phyloP scores from a whole-genome alignment of 2,797 vertebrate species.

The Myotis pilosus region DNA sequence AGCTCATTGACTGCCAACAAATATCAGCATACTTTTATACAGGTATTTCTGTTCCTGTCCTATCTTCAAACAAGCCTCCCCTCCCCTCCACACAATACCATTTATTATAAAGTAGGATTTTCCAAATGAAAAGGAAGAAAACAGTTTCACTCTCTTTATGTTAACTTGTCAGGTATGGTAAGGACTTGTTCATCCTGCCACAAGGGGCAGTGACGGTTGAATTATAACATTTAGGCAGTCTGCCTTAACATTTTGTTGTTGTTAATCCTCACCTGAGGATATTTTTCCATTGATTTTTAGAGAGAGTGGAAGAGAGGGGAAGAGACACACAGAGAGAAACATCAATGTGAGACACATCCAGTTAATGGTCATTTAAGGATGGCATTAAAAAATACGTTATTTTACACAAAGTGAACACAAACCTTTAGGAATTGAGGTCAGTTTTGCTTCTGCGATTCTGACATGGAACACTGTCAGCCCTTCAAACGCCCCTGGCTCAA shows the following conservation, averaged over 20 bases:
- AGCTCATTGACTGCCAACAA: background rate
- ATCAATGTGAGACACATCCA: too few species aligned
- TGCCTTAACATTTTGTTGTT: background rate
- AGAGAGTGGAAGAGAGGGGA: background rate
- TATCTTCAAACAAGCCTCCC: background rate
- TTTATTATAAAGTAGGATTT: background rate
- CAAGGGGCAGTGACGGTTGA: background rate
- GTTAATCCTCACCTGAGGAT: too few species aligned
- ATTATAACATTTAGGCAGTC: background rate
- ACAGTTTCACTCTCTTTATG: background rate
- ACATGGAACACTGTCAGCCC: conserved; percentile 92
- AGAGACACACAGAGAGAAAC: too few species aligned
- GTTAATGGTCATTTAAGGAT: background rate
- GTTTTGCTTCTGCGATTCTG: conserved; percentile 94
- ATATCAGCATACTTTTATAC: background rate
- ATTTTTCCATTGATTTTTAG: background rate
- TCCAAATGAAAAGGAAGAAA: background rate
- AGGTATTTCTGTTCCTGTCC: background rate
- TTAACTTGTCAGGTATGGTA: background rate
- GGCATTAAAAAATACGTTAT: background rate
- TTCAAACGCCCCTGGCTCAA: conserved; percentile 94
- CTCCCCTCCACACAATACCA: background rate
- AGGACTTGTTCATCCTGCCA: background rate
- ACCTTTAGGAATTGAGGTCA: conserved; percentile 97
- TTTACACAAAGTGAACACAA: conserved; percentile 47